Evolutionary conservation across 2,797 vertebrate genomes (phyloP).

Genomic region (Phalloptychus januarius): DNA sequence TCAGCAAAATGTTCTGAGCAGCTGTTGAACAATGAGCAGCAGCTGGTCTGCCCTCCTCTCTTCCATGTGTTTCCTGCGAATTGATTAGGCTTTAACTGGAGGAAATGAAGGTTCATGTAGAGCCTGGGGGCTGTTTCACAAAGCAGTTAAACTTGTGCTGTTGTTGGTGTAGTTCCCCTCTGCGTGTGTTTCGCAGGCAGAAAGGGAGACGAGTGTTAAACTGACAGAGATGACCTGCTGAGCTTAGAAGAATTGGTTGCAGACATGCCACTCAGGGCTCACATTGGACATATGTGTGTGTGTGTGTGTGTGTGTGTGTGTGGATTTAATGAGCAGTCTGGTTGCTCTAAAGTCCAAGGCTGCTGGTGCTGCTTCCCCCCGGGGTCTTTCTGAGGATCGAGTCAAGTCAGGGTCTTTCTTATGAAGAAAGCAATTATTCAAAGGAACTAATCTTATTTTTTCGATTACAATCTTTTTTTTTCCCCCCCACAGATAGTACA

Average conservation of each 20-base stretch:
- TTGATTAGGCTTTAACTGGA: slow-evolving; percentile 24
- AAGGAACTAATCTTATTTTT: background rate
- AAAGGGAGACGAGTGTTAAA: slow-evolving; percentile 12
- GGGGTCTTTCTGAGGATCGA: slow-evolving; percentile 23
- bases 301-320: slow-evolving; percentile 7
- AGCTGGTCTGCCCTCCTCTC: background rate
- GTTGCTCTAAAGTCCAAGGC: background rate
- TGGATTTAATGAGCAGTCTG: slow-evolving; percentile 30
- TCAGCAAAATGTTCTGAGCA: slow-evolving; percentile 14
- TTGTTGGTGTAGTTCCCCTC: background rate
- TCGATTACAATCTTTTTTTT: background rate
- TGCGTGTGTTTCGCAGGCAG: background rate
- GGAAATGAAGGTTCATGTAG: slow-evolving; percentile 20
- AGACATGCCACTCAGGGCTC: slow-evolving; percentile 34
- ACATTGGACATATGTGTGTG: slow-evolving; percentile 9
- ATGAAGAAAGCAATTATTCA: background rate
- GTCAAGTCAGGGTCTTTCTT: background rate
- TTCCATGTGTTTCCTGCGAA: background rate
- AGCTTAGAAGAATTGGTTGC: slow-evolving; percentile 37
- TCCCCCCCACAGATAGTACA: background rate
- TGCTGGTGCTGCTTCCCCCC: slow-evolving; percentile 16
- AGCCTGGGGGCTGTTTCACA: background rate
- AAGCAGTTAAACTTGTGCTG: background rate
- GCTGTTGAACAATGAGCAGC: slow-evolving; percentile 26
- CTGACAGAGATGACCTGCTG: slow-evolving; percentile 44